Evolutionary conservation across 2,888 invertebrate species (phyloP).

Genomic region (Magallana nippona): DNA sequence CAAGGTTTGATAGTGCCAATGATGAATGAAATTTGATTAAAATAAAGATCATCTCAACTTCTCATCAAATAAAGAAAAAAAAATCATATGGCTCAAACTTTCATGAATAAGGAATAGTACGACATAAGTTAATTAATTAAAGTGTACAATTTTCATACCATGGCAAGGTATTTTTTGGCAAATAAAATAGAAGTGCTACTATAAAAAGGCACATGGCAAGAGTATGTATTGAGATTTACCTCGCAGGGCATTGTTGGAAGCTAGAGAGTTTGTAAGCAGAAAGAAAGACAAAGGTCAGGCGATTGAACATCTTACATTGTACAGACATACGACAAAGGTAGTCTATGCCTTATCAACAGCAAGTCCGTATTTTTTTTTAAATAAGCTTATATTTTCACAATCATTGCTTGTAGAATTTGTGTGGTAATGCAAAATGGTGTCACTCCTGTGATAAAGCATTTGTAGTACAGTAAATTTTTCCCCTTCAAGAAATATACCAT

Average conservation of each 20-base stretch:
- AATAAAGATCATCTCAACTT: too few species aligned
- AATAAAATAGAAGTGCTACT: constrained; percentile 35
- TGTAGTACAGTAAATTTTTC: not conserved
- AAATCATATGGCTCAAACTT: too few species aligned
- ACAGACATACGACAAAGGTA: not conserved
- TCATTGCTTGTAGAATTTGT: too few species aligned
- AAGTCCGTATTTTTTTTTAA: not conserved
- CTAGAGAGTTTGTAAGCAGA: constrained; percentile 50
- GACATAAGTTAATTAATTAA: not conserved
- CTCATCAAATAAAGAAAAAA: too few species aligned
- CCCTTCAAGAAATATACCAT: not conserved
- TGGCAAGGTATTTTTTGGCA: constrained; percentile 25
- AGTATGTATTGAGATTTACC: constrained; percentile 44
- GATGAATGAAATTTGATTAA: too few species aligned
- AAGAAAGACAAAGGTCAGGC: constrained; percentile 48
- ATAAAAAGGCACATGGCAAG: constrained; percentile 23
- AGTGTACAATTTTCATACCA: constrained; percentile 33
- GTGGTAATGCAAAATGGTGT: not conserved
- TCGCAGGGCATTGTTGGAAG: constrained; percentile 52
- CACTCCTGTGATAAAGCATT: constrained; percentile 5
- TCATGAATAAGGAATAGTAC: constrained; percentile 3
- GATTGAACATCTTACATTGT: not conserved
- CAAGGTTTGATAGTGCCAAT: too few species aligned
- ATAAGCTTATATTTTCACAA: too few species aligned
- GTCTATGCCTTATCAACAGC: not conserved